Base-by-base conservation (phyloP, 2,797 vertebrate species). In the Nannoperca obscura region DNA sequence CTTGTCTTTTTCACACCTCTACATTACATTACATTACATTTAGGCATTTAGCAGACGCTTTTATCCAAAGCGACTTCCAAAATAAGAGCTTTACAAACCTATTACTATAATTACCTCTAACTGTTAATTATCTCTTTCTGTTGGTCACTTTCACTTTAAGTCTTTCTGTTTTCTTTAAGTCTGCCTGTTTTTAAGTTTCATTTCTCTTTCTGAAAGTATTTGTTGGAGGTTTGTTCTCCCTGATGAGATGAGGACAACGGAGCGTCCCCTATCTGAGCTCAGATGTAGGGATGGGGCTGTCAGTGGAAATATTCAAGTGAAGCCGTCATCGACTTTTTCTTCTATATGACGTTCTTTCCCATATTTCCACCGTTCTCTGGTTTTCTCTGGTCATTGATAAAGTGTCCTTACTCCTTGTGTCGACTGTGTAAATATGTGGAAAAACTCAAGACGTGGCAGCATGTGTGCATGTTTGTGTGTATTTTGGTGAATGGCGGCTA, bases 391-490 rank as follows among this genome's bases (percentile, higher is more conserved):
- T 62, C 27, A 20, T 63, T 81, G 71, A 30, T 65, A 36, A 78
- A 58, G 71, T 69, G 7, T 55, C 42, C 11, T 58, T 42, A 20
- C 54, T 88, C 40, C 64, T 64, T 79, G 57, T 66, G 63, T 64
- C 70, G 59, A 64, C 8, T 73, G 52, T 50, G 32, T 47, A 60
- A 74, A 72, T 64, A 76, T 52, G 65, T 53, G 67, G 17, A 3
- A 59, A 69, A 83, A 75, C 49, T 68, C 27, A 71, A 36, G 54
- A 76, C 4, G 4, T 32, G 12, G 27, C 30, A n/a, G 30, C 3
- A 3, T 68, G 12, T 54, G 32, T 53, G 4, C 36, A 27, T 76
- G 1, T 76, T 52, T 68, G 8, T 54, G 32, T 53, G 4, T 44
- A 27, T 76, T 2, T 76, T 52, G 34, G 20, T 42, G 10, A 34